Evolutionary conservation across 2,888 invertebrate species (phyloP), one percentile per base, ranked within the genome.

Genomic region (Heliconius ethilla): DNA sequence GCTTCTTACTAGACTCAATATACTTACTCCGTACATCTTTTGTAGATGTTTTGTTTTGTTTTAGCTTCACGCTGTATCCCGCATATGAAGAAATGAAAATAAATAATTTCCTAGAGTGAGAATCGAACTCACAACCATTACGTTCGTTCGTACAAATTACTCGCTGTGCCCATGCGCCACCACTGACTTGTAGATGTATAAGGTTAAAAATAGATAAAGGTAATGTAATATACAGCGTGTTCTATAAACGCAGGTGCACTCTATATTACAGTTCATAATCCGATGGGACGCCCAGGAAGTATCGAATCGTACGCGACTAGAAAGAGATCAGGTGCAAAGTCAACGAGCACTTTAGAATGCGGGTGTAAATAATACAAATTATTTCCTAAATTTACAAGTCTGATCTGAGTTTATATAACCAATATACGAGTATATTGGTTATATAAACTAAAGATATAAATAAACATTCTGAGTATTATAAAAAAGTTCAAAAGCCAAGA

Each of bases 261-360:
- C 13, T 45, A 1, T 15, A 69, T 69, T 40, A 25, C 40, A 18
- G 40, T 15, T 70, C 27, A 45, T 27, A 70, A 45, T 70, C 70
- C 70, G 25, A 45, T 70, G 40, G 45, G 51, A 70, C 51, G 70
- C 9, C 66, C 37, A 67, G 66, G 22, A 37, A 37, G 37, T 67
- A 67, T 33, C 37, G 66, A 67, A 67, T 33, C 33, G 66, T 67
- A n/a, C 37, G 22, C 66, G 33, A 37, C 66, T 37, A 67, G n/a
- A 67, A 67, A 37, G n/a, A 67, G n/a, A 37, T 33, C 66, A 67
- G 66, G 66, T 67, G 66, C 33, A 37, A n/a, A 22, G 22, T 11
- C 37, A 37, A 37, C 37, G 37, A 22, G 33, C 37, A 67, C 66
- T 66, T 33, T 67, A 67, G 10, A n/a, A 33, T 67, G 66, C 13